Conservation (phyloP, 2,797 vertebrate genomes). For the Enteromius mattozi region DNA sequence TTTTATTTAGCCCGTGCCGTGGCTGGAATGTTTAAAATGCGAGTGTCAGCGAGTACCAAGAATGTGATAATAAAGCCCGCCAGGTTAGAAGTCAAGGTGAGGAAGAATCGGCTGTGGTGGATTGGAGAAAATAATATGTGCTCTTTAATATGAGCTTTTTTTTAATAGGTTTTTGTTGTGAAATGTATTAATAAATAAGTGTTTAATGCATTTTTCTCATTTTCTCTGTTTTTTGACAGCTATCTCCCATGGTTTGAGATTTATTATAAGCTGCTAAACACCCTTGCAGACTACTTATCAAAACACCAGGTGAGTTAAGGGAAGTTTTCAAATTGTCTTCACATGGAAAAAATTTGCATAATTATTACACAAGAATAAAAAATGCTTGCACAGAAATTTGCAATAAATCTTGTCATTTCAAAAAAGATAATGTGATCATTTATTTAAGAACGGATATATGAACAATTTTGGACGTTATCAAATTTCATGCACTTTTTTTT, state of each 20-base stretch:
- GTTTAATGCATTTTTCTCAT: conserved; percentile 39
- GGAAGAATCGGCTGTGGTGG: conserved; percentile 17
- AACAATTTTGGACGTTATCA: background rate
- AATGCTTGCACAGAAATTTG: background rate
- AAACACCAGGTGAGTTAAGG: conserved; percentile 89
- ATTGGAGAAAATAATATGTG: background rate
- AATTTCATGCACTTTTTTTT: background rate
- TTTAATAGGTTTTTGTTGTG: background rate
- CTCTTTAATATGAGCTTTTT: too few relatives aligned
- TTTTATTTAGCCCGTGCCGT: conserved; percentile 56
- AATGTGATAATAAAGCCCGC: conserved; percentile 66
- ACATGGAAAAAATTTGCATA: background rate
- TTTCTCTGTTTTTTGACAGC: conserved; percentile 73
- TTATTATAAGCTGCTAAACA: conserved; percentile 97
- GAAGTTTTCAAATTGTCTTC: background rate
- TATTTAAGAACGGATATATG: background rate
- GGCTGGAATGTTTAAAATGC: conserved; percentile 67
- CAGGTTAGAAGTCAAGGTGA: conserved; percentile 41
- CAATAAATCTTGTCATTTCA: background rate
- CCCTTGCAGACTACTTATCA: conserved; percentile 92
- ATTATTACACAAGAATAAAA: background rate
- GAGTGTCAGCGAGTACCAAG: conserved; percentile 56
- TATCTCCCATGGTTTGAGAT: conserved; percentile 99
- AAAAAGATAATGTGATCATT: background rate
- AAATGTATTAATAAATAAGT: background rate